These are phyloP conservation scores for Hyles vespertilio DNA, from an alignment of 1,140 invertebrate species.

Conservation along the genomic window DNA sequence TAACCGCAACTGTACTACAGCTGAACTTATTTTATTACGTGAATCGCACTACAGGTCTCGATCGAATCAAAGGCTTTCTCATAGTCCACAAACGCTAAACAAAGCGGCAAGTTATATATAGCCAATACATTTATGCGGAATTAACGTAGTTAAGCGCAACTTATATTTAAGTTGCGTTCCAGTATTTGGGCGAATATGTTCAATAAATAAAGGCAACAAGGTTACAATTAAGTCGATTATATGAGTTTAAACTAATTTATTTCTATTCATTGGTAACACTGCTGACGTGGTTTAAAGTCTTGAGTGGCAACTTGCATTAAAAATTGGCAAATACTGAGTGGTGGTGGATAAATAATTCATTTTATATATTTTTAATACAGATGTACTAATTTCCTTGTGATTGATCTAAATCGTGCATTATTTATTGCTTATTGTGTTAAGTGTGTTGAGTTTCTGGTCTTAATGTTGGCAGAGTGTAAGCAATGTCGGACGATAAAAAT, in stretches of 20 bases:
- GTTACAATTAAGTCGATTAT: neutral
- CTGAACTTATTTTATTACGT: too few species aligned
- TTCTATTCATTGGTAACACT: neutral
- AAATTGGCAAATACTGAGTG: neutral
- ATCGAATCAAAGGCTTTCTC: too few species aligned
- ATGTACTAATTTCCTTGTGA: slow-evolving; percentile 12
- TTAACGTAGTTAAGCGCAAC: too few species aligned
- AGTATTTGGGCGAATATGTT: too few species aligned
- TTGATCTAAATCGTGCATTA: neutral
- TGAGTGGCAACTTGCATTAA: neutral
- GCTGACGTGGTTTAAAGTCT: neutral
- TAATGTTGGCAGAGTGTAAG: slow-evolving; percentile 54
- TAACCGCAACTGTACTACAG: too few species aligned
- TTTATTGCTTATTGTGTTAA: slow-evolving; percentile 6
- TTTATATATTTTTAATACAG: slow-evolving; percentile 29
- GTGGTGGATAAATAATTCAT: slow-evolving; percentile 13
- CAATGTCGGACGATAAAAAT: slow-evolving; percentile 65
- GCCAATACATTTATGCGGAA: too few species aligned
- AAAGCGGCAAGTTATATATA: too few species aligned
- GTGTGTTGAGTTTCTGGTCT: slow-evolving; percentile 19
- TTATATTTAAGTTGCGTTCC: too few species aligned
- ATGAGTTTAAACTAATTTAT: neutral
- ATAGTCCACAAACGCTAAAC: too few species aligned
- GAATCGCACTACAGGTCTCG: too few species aligned
- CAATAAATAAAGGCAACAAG: neutral